Base-by-base conservation (phyloP, 2,888 invertebrate species). In the Linyphia triangularis region DNA sequence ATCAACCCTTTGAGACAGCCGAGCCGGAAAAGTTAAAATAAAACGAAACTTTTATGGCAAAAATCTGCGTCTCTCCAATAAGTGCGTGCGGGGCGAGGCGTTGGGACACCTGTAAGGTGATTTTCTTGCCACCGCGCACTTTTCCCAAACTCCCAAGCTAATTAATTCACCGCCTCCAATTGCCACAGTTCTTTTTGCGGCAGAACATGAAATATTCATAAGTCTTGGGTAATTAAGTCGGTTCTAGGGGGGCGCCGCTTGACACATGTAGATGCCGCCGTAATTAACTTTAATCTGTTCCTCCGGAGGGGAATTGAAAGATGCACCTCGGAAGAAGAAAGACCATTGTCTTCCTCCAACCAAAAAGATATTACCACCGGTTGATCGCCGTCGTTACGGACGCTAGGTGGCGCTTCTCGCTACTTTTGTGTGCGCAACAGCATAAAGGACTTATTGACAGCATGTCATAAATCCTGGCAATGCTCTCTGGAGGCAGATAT, bases 231-330 rank as follows among this genome's bases (percentile, higher is more conserved):
- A 88, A 88, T 88, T 88, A 88, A 88, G 88, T 88, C 88, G 78
- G 88, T 70, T 61, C 57, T 37, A 67, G 73, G 70, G 26, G 24
- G 43, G n/a, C 51, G 59, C 61, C 73, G 73, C 82, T 77, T 88
- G 88, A 88, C 88, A 88, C 88, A 83, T 88, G 88, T 83, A 88
- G 88, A 83, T 82, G 51, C 83, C 61, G 63, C 82, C 65, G 88
- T 88, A 88, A 88, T 88, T 88, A 83, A 88, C 88, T 88, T 88
- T 88, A 83, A 88, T 88, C 88, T 88, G 88, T 78, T 78, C 83
- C 63, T 30, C 73, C 26, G 63, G 72, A 37, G 82, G 69, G 73
- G 83, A 75, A 83, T 82, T 83, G 83, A 83, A 82, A 88, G 88
- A 75, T 88, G 81, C 83, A 88, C 83, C 83, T 72, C 51, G n/a